Evolutionary conservation across 2,797 vertebrate species (phyloP), one percentile per base, ranked within the genome.

Genomic region (Centroberyx gerrardi): DNA sequence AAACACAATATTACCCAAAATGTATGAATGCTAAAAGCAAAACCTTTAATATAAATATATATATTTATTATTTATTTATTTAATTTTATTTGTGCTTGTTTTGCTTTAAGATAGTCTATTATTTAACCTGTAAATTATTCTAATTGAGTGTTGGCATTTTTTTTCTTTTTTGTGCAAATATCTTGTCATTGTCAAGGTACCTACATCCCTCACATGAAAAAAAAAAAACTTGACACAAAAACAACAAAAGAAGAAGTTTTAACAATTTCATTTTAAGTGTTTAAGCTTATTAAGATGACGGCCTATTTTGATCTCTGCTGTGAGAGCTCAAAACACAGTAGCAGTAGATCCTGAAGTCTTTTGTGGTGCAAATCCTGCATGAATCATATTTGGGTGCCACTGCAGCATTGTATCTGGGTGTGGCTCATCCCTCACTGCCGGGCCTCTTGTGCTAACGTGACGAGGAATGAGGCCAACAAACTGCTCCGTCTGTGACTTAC

Each of bases 331-430:
- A 42, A 28, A 58, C 51, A 62, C 29, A 27, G 13, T 22, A 22
- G 10, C 44, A 12, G 15, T 27, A 8, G 49, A 72, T 46, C 68
- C 60, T 68, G 48, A 59, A 28, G 49, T 31, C 2, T 28, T 54
- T 36, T 27, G 63, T 56, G 56, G 44, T 77, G 81, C 74, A 81
- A 33, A 51, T 88, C 69, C 78, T 76, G 78, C 59, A 68, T 81
- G 82, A 84, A 73, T 86, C 80, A 87, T 62, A 49, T 83, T 49
- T 67, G 66, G 75, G 61, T 82, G 77, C 29, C 15, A 64, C 49
- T 69, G 60, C 76, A 69, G 77, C 70, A 42, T 54, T 73, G 63
- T 61, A 36, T 82, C 53, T 58, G 90, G 90, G 88, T 72, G 89
- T 81, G 92, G 85, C 70, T 64, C 66, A 1, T 75, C 70, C 56